Base-by-base conservation (phyloP, 2,888 invertebrate species). In the Cremastobaeus sp. region DNA sequence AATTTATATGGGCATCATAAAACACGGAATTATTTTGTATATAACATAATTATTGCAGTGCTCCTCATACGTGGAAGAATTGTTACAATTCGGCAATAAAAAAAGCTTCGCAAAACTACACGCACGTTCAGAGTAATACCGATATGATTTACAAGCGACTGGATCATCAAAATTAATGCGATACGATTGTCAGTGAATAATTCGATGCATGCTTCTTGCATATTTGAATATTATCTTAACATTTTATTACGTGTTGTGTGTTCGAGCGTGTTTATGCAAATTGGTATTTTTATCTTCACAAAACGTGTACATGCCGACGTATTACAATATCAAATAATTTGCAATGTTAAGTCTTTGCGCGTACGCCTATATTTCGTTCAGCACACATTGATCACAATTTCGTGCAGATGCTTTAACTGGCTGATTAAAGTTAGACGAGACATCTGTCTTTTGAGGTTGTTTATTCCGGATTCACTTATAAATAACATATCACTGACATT, bases 221-320 rank as follows among this genome's bases (percentile, higher is more conserved):
- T 47, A 50, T 66, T 66, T 66, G 66, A 57, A 66, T 66, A 50
- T 66, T 66, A 66, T 66, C 66, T 66, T 57, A 66, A 57, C 57
- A 32, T 57, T 66, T 66, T 59, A 50, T 59, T 59, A 52, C 68
- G 32, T 35, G 18, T n/a, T 50, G 48, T 39, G 37, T 37, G 45
- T 54, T 59, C n/a, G 34, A 15, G 35, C 34, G 68, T 43, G 32
- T 64, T 39, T 47, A 69, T 69, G 68, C 60, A 60, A 69, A 69
- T 69, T 12, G 12, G 43, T n/a, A 28, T 69, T 52, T 57, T 60
- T 45, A 69, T 69, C 54, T 54, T 60, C 45, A 45, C 47, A 60
- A 69, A 69, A 69, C 60, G 52, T 25, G 18, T 41, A 30, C 41
- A 34, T 25, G 34, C 15, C 34, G 48, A 34, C 35, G 43, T 57